These are phyloP conservation scores for Porites australiensis DNA, from an alignment of 64 coral and sea anemone species.

Conservation along the genomic window DNA sequence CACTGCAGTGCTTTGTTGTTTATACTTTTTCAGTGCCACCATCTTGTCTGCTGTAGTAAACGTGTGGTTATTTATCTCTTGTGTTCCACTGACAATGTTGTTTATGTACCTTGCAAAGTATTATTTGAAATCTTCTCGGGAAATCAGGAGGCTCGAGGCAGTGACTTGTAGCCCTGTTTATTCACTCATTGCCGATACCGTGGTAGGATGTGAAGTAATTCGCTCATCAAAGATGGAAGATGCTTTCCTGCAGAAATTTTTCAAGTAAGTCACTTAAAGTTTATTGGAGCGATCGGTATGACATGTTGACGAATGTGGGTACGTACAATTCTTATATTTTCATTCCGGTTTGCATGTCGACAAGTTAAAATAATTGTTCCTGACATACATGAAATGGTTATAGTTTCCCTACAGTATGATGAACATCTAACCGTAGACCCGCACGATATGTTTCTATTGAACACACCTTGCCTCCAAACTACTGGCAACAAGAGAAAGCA, in stretches of 20 bases:
- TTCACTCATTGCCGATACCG: conserved; percentile 63
- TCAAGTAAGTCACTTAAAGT: conserved; percentile 10
- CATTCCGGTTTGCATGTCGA: too few species aligned
- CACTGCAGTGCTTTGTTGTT: not conserved
- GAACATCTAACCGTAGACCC: too few species aligned
- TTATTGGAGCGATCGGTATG: too few species aligned
- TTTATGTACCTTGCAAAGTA: conserved; percentile 27
- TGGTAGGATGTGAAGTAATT: conserved; percentile 63
- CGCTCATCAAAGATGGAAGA: conserved; percentile 63
- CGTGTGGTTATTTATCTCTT: conserved; percentile 34
- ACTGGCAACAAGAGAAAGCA: too few species aligned
- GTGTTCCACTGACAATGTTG: conserved; percentile 27
- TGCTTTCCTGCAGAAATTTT: conserved; percentile 27
- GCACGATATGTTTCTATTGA: too few species aligned
- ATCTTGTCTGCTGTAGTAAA: conserved; percentile 36
- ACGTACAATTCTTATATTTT: too few species aligned
- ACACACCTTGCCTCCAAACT: too few species aligned
- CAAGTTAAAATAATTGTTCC: too few species aligned
- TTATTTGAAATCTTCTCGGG: conserved; percentile 37
- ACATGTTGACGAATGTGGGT: too few species aligned
- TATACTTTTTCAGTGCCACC: not conserved
- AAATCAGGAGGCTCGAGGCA: conserved; percentile 66
- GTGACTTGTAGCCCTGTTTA: conserved; percentile 67
- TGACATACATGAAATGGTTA: too few species aligned
- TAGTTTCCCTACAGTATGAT: too few species aligned